These are phyloP conservation scores for Teleogryllus occipitalis DNA, from an alignment of 1,140 invertebrate species.

Conservation along the genomic window DNA sequence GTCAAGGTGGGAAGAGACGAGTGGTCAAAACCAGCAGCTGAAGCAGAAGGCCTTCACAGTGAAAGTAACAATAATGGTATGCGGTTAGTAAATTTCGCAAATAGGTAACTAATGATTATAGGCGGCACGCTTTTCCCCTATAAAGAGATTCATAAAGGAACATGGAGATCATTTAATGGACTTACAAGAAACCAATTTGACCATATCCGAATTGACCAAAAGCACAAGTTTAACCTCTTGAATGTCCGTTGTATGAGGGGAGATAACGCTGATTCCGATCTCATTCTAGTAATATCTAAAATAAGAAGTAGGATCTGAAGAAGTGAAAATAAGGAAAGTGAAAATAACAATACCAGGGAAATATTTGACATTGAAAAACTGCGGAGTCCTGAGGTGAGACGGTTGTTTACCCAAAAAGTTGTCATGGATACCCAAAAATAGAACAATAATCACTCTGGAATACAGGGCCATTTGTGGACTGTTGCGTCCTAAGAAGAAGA, in stretches of 20 bases:
- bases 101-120: background rate
- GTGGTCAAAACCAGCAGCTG: no score
- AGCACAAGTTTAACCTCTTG: slow-evolving; percentile 6
- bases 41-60: no score
- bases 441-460: background rate
- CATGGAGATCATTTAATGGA: background rate
- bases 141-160: no score
- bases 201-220: slow-evolving; percentile 23
- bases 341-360: background rate
- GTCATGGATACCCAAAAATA: background rate
- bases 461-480: no score
- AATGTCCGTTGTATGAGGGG: slow-evolving; percentile 24
- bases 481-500: no score
- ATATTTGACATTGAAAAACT: background rate
- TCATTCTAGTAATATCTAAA: no score
- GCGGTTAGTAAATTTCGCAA: background rate
- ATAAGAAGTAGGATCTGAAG: no score
- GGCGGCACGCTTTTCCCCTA: background rate
- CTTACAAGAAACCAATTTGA: slow-evolving; percentile 24
- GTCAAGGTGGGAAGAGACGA: background rate
- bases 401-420: no score
- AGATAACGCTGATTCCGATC: slow-evolving; percentile 23
- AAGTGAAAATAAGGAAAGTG: slow-evolving; percentile 9
- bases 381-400: no score
- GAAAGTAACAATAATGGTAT: no score